These are phyloP conservation scores for Hydrophis major DNA, from an alignment of 2,797 vertebrate genomes.

Conservation along the genomic window DNA sequence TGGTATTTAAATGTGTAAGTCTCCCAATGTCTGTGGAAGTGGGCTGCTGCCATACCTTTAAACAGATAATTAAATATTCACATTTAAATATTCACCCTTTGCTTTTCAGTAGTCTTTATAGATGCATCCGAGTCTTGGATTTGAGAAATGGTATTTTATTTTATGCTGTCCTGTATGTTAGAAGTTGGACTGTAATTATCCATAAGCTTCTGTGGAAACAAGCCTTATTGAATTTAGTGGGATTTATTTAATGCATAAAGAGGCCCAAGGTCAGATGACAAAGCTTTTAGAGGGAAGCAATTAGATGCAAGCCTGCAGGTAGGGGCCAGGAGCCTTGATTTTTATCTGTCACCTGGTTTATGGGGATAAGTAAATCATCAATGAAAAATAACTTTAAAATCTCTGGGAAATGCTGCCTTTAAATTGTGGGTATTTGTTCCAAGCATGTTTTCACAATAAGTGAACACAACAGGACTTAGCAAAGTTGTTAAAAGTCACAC, in stretches of 20 bases:
- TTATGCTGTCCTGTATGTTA: constrained; percentile 26
- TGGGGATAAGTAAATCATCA: neutral
- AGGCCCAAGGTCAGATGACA: neutral
- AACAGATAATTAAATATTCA: neutral
- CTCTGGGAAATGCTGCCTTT: constrained; percentile 37
- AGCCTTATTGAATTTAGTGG: neutral
- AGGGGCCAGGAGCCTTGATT: neutral
- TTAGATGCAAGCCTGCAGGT: neutral
- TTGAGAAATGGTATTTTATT: neutral
- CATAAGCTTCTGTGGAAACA: neutral
- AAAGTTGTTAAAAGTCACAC: neutral
- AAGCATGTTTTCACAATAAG: neutral
- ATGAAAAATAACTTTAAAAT: neutral
- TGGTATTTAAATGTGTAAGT: neutral
- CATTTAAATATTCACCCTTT: neutral
- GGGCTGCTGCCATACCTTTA: neutral
- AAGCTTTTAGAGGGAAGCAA: neutral
- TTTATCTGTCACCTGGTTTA: neutral
- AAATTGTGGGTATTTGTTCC: constrained; percentile 43
- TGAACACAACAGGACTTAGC: neutral
- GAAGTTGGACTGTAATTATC: constrained; percentile 22
- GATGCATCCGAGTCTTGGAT: neutral
- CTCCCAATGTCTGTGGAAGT: neutral
- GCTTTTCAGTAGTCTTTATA: neutral
- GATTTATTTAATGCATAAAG: neutral